Base-by-base conservation (phyloP, 2,797 vertebrate genomes). In the Scolopax bukidnonensis region DNA sequence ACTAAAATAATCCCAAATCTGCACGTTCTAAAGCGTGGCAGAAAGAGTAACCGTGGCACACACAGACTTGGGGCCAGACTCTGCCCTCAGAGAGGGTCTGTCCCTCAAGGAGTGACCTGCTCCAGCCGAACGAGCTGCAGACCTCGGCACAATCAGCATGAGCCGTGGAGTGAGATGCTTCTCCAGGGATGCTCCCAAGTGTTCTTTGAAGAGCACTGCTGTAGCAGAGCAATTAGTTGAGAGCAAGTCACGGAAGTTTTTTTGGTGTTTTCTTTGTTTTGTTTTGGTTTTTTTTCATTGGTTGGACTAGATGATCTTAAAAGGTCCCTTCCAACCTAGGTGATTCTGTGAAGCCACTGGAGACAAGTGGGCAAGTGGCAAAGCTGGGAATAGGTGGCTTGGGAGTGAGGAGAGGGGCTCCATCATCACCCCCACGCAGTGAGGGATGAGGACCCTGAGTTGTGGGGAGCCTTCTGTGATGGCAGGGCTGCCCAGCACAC, bases 111-210 rank as follows among this genome's bases (percentile, higher is more conserved):
- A 61, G 23, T n/a, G 16, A 69, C 59, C 71, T 78, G 50, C 73
- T n/a, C 64, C 38, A 68, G 33, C 9, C 0, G 0, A 32, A 68
- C 0, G 2, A 89, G 41, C 38, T 50, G 57, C 23, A 50, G 50
- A 20, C 20, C 41, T 78, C 36, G 50, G 12, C 0, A 0, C 78
- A 64, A 84, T 41, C 60, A 56, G 6, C 40, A 71, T 47, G 45
- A 75, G 7, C n/a, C 45, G n/a, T 24, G 23, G 11, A 78, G 12
- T 36, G 73, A 91, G 41, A 33, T 69, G 36, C 50, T 87, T 56
- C 47, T 79, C 40, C n/a, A 33, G 20, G 59, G 74, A 90, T 12
- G 50, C 13, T 12, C 81, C 86, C 54, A 70, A 91, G 65, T 5
- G 24, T 17, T 84, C 59, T 73, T 61, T 81, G 38, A 86, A 76